Base-by-base conservation (phyloP, 1,140 invertebrate genomes). In the Calliphora vicina region DNA sequence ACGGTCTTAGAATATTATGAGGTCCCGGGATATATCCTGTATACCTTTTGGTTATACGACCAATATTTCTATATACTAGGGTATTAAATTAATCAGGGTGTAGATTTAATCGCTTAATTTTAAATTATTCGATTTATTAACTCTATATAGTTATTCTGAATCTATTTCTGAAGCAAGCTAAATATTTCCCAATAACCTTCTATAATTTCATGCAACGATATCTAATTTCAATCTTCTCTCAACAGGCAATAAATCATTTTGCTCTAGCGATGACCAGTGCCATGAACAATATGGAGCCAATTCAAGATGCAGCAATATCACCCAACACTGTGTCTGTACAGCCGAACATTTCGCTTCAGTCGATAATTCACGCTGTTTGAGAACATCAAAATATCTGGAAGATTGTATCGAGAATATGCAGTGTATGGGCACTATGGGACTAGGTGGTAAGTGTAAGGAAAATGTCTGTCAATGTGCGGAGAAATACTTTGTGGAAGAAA, bases 311-410 rank as follows among this genome's bases (percentile, higher is more conserved):
- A 10, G 86, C 27, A 50, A 74, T 0, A 15, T 80, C 8, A 0
- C 74, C 0, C 43, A 82, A 3, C 85, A 87, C 23, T 89, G 88
- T 80, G 84, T 81, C 61, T 89, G 88, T 26, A 35, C 17, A 2
- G 8, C 4, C 0, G 73, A 78, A 20, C 81, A 80, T 26, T 86
- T 88, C 0, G 84, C 84, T 73, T 83, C 85, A 61, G 82, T 35
- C 5, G 86, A 87, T 57, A 82, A 83, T 84, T 85, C 83, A 43
- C 72, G 73, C 27, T 89, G 88, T 83, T 35, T 86, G 13, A 2
- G 71, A 8, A 85, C 81, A 1, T 78, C 50, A 2, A 13, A 1
- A 0, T 84, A 83, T 25, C 78, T 81, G 8, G 81, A 81, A n/a
- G 80, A 17, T 17, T 84, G 83, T 43, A 10, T 2, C 1, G 45